Percentiles rank a stretch among this genome's conserved stretches.
Conservation (phyloP, 2,888 invertebrate species). For the Rhagium mordax region DNA sequence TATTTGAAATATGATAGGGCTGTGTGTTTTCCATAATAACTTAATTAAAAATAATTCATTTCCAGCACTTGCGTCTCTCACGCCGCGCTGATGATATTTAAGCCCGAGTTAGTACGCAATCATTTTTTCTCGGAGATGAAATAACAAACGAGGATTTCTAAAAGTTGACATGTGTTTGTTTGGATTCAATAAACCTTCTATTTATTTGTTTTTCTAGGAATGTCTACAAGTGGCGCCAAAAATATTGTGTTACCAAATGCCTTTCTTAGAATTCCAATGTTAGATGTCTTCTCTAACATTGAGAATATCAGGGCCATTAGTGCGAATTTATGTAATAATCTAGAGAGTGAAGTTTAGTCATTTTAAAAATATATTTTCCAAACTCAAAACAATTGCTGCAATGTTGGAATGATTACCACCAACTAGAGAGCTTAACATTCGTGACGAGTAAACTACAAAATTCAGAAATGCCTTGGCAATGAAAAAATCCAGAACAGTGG, state of each 20-base stretch:
- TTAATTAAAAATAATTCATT: conserved; percentile 21
- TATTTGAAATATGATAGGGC: conserved; percentile 17
- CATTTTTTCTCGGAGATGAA: not conserved
- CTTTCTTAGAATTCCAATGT: conserved; percentile 17
- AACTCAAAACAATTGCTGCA: no score
- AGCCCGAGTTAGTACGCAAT: not conserved
- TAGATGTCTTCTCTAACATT: not conserved
- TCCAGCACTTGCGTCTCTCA: not conserved
- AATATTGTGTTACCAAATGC: conserved; percentile 38
- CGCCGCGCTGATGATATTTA: not conserved
- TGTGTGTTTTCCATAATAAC: not conserved
- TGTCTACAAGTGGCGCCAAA: conserved; percentile 39
- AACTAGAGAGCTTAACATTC: no score
- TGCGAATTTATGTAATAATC: conserved; percentile 8
- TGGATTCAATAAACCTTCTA: conserved; percentile 23
- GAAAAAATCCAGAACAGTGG: no score
- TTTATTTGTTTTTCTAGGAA: conserved; percentile 42
- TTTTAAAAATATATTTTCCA: no score
- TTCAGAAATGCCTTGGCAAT: no score
- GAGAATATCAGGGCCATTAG: conserved; percentile 1
- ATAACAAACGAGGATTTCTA: not conserved
- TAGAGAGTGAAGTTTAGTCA: no score
- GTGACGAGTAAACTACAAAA: no score
- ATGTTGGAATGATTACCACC: no score
- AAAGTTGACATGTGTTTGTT: conserved; percentile 31